Evolutionary conservation across 1,140 invertebrate genomes (phyloP), one percentile per base, ranked within the genome.

Genomic region (Listronotus oregonensis): DNA sequence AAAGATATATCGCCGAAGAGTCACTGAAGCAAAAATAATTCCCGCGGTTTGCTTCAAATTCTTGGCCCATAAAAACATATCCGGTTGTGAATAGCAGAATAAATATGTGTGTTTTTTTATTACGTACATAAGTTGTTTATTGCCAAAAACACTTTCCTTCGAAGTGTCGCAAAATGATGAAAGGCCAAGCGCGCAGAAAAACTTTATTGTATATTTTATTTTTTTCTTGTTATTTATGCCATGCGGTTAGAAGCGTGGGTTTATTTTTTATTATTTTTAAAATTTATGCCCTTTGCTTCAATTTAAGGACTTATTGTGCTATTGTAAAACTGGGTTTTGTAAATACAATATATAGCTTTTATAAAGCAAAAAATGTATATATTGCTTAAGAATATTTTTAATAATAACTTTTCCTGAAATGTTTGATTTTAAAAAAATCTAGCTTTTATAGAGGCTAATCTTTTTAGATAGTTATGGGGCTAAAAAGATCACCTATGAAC

Each of bases 61-160:
- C 37, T 51, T 61, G 49, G 60, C 60, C 60, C 60, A 63, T 63
- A 63, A 63, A 63, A 63, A 54, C 60, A 63, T 63, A 63, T 63
- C 50, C 60, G 60, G 49, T 39, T 15, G 49, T 40, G 60, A 63
- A 63, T 49, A 46, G 44, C 39, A 37, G 40, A 63, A 63, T 63
- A 63, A 63, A 63, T 63, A 61, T 50, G 18, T 31, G 12, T 10
- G 46, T 44, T 44, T 57, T 62, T 54, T 52, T 63, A 27, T 63
- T 43, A 21, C 34, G 40, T 51, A 63, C 49, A 63, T 63, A 51
- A 39, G 60, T 63, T 63, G 49, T 63, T 63, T 63, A 63, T 63
- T 54, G 51, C 60, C 50, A 32, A 44, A 63, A 63, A 54, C 60
- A 63, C 60, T 63, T 54, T 54, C 18, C 34, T 61, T 61, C 34